phyloP scores from a whole-genome alignment of 2,797 vertebrate species.

The Acanthurus lineatus region DNA sequence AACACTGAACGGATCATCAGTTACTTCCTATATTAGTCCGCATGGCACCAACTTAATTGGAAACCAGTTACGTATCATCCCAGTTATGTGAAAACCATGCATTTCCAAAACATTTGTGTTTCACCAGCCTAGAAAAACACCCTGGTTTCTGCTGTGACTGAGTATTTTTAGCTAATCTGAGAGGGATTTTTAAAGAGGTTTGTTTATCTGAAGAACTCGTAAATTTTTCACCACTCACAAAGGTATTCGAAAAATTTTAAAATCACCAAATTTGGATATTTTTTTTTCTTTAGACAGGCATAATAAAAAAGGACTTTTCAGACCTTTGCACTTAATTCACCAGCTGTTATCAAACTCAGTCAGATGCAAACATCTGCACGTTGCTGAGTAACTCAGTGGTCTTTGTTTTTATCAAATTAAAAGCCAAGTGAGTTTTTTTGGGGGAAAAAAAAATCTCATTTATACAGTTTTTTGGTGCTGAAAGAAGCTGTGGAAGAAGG shows the following conservation, averaged over 20 bases:
- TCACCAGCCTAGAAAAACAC: not conserved
- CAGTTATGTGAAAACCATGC: not conserved
- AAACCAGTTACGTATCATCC: not conserved
- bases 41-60: not conserved
- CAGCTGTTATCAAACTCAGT: not conserved
- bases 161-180: not conserved
- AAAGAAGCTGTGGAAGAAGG: not conserved
- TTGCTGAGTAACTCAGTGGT: not conserved
- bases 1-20: not conserved
- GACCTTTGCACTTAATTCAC: not conserved
- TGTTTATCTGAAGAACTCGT: not conserved
- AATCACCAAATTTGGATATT: not conserved
- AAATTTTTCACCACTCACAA: not conserved
- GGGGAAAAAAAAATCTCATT: too few species aligned
- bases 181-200: not conserved
- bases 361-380: not conserved
- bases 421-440: fast-evolving
- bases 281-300: not conserved
- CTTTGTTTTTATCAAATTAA: not conserved
- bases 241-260: not conserved
- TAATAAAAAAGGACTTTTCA: not conserved
- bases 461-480: not conserved
- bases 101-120: not conserved
- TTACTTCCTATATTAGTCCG: not conserved
- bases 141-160: not conserved